phyloP scores from a whole-genome alignment of 2,113 vertebrate genomes.

The Tapirus terrestris region DNA sequence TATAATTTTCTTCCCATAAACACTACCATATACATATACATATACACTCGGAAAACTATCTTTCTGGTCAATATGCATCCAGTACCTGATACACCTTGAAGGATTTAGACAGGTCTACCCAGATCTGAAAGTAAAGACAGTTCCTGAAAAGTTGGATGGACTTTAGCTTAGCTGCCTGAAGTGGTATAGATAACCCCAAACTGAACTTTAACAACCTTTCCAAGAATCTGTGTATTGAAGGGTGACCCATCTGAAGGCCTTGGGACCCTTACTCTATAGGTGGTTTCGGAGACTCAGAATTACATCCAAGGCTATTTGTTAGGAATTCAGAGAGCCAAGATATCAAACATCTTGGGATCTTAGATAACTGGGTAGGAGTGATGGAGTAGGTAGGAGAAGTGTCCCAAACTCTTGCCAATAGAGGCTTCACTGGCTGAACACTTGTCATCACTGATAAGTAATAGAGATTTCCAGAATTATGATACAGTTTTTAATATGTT shows the following conservation, averaged over 20 bases:
- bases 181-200: background rate
- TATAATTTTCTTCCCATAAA: slow-evolving; percentile 1
- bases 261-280: background rate
- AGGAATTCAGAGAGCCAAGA: background rate
- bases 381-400: background rate
- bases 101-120: background rate
- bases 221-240: background rate
- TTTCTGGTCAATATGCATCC: background rate
- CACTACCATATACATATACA: no score
- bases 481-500: slow-evolving; percentile 67
- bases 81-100: background rate
- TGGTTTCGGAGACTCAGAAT: background rate
- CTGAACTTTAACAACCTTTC: background rate
- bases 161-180: background rate
- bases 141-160: background rate
- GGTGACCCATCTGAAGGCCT: background rate
- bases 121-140: background rate
- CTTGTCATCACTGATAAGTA: background rate
- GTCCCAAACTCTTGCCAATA: background rate
- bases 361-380: background rate
- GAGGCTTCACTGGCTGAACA: background rate
- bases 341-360: background rate
- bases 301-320: background rate
- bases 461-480: slow-evolving; percentile 59
- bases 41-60: background rate